phyloP scores from a whole-genome alignment of 1,140 invertebrate genomes.

The Samia ricini region DNA sequence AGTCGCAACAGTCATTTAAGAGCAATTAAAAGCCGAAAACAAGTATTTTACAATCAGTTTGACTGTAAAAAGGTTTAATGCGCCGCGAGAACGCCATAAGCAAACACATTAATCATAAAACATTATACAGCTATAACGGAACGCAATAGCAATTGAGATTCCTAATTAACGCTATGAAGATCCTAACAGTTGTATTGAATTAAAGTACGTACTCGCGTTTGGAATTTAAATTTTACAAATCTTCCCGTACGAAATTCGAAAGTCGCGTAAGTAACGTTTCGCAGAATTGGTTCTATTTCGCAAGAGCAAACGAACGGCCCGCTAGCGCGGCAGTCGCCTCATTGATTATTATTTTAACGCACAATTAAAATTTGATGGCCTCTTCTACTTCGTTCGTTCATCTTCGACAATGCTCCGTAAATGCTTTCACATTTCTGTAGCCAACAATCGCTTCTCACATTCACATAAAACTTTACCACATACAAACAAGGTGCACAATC shows the following conservation, averaged over 20 bases:
- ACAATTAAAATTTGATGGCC: constrained; percentile 76
- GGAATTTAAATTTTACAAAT: constrained; percentile 5
- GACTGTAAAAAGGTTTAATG: constrained; percentile 29
- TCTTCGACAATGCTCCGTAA: constrained; percentile 62
- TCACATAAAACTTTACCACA: constrained; percentile 28
- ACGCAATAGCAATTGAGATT: constrained; percentile 20
- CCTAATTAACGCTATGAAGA: constrained; percentile 24
- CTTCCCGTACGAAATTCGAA: not conserved
- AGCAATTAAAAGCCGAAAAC: constrained; percentile 34
- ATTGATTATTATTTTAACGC: constrained; percentile 76
- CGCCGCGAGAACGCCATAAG: constrained; percentile 22
- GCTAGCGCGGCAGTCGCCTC: constrained; percentile 45
- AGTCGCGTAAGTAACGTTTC: constrained; percentile 17
- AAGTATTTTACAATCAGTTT: constrained; percentile 22
- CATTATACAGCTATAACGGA: constrained; percentile 32
- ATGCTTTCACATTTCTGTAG: constrained; percentile 32
- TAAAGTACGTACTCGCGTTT: not conserved
- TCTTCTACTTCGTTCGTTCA: constrained; percentile 68
- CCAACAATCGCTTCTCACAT: not conserved
- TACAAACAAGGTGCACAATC: constrained; percentile 33
- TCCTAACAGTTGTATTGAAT: constrained; percentile 6
- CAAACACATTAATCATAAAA: constrained; percentile 54
- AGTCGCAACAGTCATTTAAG: constrained; percentile 25
- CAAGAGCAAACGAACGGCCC: constrained; percentile 27
- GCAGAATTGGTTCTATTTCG: constrained; percentile 43